Conservation (phyloP, 2,797 vertebrate genomes). For the Sebastes glaucus region DNA sequence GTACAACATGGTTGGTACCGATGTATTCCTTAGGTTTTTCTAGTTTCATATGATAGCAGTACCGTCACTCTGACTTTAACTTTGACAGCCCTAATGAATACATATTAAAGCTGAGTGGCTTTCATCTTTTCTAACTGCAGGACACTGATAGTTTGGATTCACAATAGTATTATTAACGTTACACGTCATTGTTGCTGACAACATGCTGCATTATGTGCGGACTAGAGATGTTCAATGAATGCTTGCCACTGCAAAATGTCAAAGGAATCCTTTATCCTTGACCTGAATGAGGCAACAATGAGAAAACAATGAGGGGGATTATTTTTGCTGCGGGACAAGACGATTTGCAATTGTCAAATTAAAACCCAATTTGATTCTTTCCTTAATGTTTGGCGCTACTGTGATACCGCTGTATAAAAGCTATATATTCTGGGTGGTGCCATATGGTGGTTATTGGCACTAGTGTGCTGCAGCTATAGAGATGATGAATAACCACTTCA, state of each 20-base stretch:
- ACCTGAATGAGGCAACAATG: constrained; percentile 23
- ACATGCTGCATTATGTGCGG: not conserved
- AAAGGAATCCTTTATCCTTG: constrained; percentile 13
- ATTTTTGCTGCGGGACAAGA: constrained; percentile 13
- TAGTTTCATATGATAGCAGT: too few relatives aligned
- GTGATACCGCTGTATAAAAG: constrained; percentile 16
- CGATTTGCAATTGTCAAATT: constrained; percentile 37
- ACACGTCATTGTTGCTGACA: not conserved
- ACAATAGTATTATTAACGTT: not conserved
- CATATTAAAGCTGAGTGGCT: not conserved
- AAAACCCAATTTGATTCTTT: constrained; percentile 42
- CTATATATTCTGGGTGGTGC: constrained; percentile 28
- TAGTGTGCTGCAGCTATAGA: constrained; percentile 22
- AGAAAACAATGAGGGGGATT: constrained; percentile 16
- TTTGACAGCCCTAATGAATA: not conserved
- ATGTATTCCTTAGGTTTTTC: too few relatives aligned
- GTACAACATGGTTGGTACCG: too few relatives aligned
- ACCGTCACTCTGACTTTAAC: too few relatives aligned
- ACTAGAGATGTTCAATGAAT: not conserved
- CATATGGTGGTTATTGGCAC: constrained; percentile 42
- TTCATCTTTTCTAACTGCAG: not conserved
- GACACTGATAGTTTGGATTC: not conserved
- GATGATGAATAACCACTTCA: constrained; percentile 49
- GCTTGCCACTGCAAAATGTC: constrained; percentile 15
- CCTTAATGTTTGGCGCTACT: constrained; percentile 19